Evolutionary conservation across 37 sponge, comb jelly and placozoan genomes (phyloP).

Genomic region (Tethya wilhelma): DNA sequence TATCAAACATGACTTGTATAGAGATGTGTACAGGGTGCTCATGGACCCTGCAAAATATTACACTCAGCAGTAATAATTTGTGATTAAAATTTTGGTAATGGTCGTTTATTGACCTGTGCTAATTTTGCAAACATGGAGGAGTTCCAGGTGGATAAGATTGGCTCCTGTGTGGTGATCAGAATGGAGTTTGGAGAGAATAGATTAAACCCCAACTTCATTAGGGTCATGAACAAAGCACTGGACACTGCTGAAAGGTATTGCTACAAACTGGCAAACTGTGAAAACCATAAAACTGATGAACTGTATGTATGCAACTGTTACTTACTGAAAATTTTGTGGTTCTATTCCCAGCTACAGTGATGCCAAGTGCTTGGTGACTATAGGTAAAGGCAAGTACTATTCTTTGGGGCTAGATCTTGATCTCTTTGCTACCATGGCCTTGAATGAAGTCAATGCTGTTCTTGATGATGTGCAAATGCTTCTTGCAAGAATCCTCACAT

Average conservation of each 20-base stretch:
- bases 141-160: constrained; percentile 35
- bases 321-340: not conserved
- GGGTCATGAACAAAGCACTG: constrained; percentile 42
- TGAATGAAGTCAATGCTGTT: not conserved
- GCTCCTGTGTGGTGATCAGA: constrained; percentile 47
- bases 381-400: constrained; percentile 71
- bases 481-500: constrained; percentile 47
- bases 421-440: not conserved
- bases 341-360: constrained; percentile 40
- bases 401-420: constrained; percentile 73
- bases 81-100: too few relatives aligned
- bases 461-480: constrained; percentile 23
- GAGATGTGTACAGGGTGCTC: constrained; percentile 9
- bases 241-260: constrained; percentile 70
- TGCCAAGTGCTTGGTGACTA: constrained; percentile 66
- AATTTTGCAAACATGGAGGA: too few relatives aligned
- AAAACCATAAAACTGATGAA: not conserved
- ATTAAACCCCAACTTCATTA: constrained; percentile 38
- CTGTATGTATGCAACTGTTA: not conserved
- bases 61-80: constrained; percentile 19
- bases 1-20: constrained; percentile 38
- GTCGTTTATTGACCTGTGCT: too few relatives aligned
- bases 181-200: constrained; percentile 68
- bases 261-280: too few relatives aligned
- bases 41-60: constrained; percentile 22